Evolutionary conservation across 2,797 vertebrate genomes (phyloP).

Genomic region (Smutsia temminckii): DNA sequence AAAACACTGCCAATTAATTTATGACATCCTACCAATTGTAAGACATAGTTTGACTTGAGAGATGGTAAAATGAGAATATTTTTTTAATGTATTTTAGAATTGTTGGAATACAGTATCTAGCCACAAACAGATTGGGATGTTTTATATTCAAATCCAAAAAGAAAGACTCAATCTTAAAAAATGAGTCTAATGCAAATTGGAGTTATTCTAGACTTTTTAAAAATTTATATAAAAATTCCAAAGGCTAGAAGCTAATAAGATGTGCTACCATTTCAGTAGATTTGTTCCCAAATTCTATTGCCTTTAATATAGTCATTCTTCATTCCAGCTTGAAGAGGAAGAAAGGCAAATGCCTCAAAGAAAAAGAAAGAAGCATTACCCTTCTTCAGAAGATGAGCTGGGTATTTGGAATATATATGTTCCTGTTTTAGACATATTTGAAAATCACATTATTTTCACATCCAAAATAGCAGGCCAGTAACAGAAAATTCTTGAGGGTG

Average conservation of each 20-base stretch:
- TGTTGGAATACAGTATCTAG: not conserved
- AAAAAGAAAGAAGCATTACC: constrained; percentile 60
- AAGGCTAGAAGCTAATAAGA: not conserved
- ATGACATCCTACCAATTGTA: rapidly evolving
- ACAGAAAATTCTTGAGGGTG: not conserved
- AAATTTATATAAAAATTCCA: not conserved
- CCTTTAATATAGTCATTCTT: constrained; percentile 34
- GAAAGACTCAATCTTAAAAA: not conserved
- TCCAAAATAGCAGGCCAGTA: not conserved
- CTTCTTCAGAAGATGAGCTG: constrained; percentile 72
- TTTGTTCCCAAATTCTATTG: not conserved
- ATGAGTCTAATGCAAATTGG: constrained; percentile 10
- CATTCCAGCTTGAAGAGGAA: constrained; percentile 76
- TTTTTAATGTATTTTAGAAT: not conserved
- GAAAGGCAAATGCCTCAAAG: constrained; percentile 52
- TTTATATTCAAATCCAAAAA: constrained; percentile 15
- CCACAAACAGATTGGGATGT: not conserved
- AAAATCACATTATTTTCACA: not conserved
- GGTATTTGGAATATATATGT: constrained; percentile 64
- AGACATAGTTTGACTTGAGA: not conserved
- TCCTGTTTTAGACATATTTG: not conserved
- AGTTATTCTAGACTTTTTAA: not conserved
- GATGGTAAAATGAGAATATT: not conserved
- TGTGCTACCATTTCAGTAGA: not conserved
- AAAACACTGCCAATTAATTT: not conserved